These are phyloP conservation scores for Tupaia tana DNA, from an alignment of 2,113 vertebrate species.

Conservation along the genomic window DNA sequence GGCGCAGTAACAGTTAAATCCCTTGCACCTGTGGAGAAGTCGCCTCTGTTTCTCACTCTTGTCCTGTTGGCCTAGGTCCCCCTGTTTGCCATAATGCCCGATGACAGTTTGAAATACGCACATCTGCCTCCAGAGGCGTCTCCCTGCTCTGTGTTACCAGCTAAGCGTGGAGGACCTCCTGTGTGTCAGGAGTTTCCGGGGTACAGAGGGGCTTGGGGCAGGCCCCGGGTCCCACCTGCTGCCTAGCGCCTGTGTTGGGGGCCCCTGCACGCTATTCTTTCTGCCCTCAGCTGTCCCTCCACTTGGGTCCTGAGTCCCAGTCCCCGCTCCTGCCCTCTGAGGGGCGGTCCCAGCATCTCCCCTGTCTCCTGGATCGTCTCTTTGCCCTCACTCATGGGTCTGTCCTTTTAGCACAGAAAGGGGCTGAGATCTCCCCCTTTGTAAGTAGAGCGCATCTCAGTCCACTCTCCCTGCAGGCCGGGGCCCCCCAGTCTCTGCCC, in stretches of 20 bases:
- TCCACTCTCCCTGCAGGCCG: rapidly evolving
- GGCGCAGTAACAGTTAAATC: rapidly evolving
- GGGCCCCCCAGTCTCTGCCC: background rate
- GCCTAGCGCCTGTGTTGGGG: background rate
- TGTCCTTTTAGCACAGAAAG: background rate
- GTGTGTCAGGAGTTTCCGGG: background rate
- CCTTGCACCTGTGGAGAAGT: rapidly evolving
- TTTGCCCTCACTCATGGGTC: too few relatives aligned
- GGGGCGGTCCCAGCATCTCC: background rate
- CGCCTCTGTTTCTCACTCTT: background rate
- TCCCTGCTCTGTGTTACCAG: background rate
- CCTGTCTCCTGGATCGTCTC: rapidly evolving
- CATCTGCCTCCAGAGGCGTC: background rate
- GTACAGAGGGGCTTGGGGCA: rapidly evolving
- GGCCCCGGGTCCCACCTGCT: background rate
- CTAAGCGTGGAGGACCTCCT: background rate
- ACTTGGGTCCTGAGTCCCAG: rapidly evolving
- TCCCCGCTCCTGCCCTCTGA: background rate
- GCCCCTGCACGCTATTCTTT: background rate
- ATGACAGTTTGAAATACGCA: background rate
- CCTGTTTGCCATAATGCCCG: background rate
- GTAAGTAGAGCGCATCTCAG: background rate
- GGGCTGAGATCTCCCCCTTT: background rate
- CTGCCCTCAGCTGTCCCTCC: background rate
- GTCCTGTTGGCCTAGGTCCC: background rate